Evolutionary conservation across 2,888 invertebrate genomes (phyloP), one percentile per base, ranked within the genome.

Genomic region (Branchipolynoe longqiensis): DNA sequence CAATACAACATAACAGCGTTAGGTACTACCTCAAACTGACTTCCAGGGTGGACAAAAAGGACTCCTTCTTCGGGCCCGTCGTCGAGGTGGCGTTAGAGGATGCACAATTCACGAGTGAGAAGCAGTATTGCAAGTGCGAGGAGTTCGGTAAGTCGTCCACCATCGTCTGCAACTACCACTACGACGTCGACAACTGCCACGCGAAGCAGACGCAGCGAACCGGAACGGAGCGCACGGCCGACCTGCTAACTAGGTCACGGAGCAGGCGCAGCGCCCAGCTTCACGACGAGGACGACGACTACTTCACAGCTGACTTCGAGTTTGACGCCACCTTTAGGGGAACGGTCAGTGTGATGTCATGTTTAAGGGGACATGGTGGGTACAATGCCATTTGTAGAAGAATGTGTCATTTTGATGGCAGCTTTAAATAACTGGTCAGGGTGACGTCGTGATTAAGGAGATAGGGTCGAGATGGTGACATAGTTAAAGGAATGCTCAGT

Each of bases 161-260:
- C 0, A 84, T 88, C 62, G 59, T 82, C 31, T 88, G 88, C 59
- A 88, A 88, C 59, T 88, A 86, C 82, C 81, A 88, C 48, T 87
- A 86, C 25, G 87, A 88, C 58, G 85, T 87, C 22, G 69, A 85
- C 33, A 88, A 88, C 83, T 87, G 87, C 28, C 87, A 86, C 40
- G 73, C 40, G n/a, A 78, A 82, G 40, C 31, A 54, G 22, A 36
- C 48, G 40, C 48, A 84, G 25, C 87, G 86, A 1, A 41, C 58
- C 14, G 82, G 82, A 22, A 14, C 3, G 1, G 69, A 69, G 8
- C 33, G 69, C 4, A 78, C 78, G n/a, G 28, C 78, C 6, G 78
- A 78, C 4, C 48, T 78, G 6, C 41, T 48, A 14, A 36, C 25
- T 2, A 33, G 69, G 40, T 64, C 74, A 14, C 48, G 58, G 12